Base-by-base conservation (phyloP, 2,888 invertebrate species). In the Ophion ellenae region DNA sequence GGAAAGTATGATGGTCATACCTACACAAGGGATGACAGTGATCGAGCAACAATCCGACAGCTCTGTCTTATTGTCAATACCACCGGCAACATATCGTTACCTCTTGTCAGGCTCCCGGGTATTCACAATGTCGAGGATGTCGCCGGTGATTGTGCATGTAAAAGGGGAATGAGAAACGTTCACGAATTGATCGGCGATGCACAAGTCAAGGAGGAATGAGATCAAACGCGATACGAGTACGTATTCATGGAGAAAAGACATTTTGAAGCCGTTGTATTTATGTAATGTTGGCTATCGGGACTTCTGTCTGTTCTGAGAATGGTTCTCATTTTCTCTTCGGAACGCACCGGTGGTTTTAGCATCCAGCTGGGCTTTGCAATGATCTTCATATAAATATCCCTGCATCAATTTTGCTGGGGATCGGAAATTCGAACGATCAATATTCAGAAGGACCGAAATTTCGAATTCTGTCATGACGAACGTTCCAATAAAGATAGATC, bases 61-160 rank as follows among this genome's bases (percentile, higher is more conserved):
- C 40, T 63, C 69, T 85, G 85, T 79, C 69, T 82, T 75, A 85
- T 75, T 78, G 69, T 59, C 61, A 82, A 82, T 76, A 74, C 53
- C 57, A 69, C 71, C 61, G 73, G 76, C 59, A 82, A 82, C 82
- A 82, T 75, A 85, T 78, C 85, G 78, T 85, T 75, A 75, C 69
- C 57, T 67, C 63, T 75, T 61, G 76, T 71, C 59, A 53, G 17
- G 66, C 53, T 47, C 36, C 78, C 24, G 63, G 78, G 11, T 36
- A 47, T 45, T 63, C 70, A 47, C 28, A 64, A 66, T 59, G 71
- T 70, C 66, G 74, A 75, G 36, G 32, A 83, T 63, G 63, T 40
- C 67, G 66, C 17, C 66, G 17, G 47, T 45, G 57, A 81, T 77
- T 69, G 61, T 78, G 75, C 74, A 74, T 77, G 77, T 61, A 69